phyloP scores from a whole-genome alignment of 2,888 invertebrate species.

The Tuta absoluta region DNA sequence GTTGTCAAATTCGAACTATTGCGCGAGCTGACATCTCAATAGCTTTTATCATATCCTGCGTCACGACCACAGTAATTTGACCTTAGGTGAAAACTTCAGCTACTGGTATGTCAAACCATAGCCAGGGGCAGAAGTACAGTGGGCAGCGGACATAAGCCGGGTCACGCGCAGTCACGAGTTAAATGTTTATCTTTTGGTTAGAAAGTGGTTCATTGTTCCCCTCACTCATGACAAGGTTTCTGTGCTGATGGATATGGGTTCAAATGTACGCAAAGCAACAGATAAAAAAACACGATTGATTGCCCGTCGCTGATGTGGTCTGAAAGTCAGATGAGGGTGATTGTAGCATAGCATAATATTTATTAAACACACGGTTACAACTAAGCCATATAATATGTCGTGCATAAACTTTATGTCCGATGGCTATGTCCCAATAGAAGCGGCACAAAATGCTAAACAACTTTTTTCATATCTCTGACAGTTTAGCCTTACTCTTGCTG shows the following conservation, averaged over 20 bases:
- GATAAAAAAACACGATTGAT: conserved; percentile 75
- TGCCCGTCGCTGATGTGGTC: conserved; percentile 52
- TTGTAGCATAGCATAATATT: conserved; percentile 35
- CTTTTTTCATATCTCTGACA: too few relatives aligned
- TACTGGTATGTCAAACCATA: conserved; percentile 35
- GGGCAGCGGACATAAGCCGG: conserved; percentile 38
- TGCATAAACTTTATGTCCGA: too few relatives aligned
- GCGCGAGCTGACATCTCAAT: conserved; percentile 46
- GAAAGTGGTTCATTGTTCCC: conserved; percentile 76
- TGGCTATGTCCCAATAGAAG: too few relatives aligned
- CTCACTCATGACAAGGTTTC: conserved; percentile 54
- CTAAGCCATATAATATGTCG: not conserved
- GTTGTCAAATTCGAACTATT: conserved; percentile 37
- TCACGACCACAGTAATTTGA: conserved; percentile 37
- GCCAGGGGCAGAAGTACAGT: conserved; percentile 42
- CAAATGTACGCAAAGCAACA: conserved; percentile 46
- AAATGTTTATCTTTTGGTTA: conserved; percentile 51
- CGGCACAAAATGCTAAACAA: too few relatives aligned
- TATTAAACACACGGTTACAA: not conserved
- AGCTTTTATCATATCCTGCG: conserved; percentile 31
- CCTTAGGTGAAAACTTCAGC: conserved; percentile 35
- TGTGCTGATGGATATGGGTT: conserved; percentile 61
- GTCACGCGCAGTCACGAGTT: conserved; percentile 63
- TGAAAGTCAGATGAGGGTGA: conserved; percentile 40
- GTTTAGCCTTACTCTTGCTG: too few relatives aligned